Percentiles rank a stretch among this genome's conserved stretches.
Evolutionary conservation across 2,797 vertebrate species (phyloP).

Genomic region (Loriculus beryllinus): DNA sequence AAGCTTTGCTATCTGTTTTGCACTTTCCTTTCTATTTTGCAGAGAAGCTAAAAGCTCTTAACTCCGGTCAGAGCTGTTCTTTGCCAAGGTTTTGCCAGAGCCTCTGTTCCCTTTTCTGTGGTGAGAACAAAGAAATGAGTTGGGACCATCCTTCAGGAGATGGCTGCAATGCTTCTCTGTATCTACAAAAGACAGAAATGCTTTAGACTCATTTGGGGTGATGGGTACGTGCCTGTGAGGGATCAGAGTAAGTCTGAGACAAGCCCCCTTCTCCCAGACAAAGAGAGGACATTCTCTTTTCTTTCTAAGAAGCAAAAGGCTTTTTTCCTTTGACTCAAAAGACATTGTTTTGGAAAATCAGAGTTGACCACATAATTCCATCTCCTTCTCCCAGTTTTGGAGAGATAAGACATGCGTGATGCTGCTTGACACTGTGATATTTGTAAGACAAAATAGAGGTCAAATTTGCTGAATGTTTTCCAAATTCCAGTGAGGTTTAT

Average conservation of each 20-base stretch:
- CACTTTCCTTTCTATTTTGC: not conserved
- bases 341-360: conserved; percentile 44
- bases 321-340: conserved; percentile 35
- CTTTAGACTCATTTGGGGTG: not conserved
- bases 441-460: conserved; percentile 69
- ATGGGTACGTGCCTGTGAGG: not conserved
- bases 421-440: conserved; percentile 65
- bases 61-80: not conserved
- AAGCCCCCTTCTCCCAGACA: not conserved
- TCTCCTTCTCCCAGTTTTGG: conserved; percentile 1
- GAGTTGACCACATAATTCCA: conserved; percentile 41
- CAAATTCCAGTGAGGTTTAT: conserved; percentile 69
- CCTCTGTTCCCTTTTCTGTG: not conserved
- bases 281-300: not conserved
- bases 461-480: conserved; percentile 64
- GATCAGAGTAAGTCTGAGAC: not conserved
- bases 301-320: not conserved
- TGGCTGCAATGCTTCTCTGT: not conserved
- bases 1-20: not conserved
- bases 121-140: not conserved
- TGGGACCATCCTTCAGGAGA: not conserved
- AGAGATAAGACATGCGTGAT: conserved; percentile 37
- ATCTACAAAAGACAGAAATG: not conserved
- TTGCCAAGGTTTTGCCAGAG: not conserved
- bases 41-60: not conserved